Evolutionary conservation across 53 echinoderm and acorn worm species (phyloP), one percentile per base, ranked within the genome.

Genomic region (Echinarachnius parma): DNA sequence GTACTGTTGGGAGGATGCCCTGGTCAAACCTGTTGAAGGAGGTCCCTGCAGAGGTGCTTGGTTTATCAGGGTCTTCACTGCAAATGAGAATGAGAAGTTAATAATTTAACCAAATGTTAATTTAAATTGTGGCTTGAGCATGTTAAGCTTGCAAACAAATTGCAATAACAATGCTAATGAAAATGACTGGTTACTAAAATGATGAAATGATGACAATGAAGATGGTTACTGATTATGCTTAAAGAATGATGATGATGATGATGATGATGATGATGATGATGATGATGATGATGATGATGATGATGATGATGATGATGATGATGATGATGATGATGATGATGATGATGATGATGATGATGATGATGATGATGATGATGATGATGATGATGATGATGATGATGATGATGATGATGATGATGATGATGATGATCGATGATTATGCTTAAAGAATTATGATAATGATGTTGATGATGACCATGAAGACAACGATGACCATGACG

Each of bases 1-100:
- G 95, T 24, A 95, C 64, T 9, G 87, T 71, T 37, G 60, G 64
- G 8, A 95, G 46, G 2, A 95, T 78, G 28, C 67, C 78, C 10
- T 68, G 81, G 61, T 95, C 95, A 64, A 69, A 75, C 66, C 59
- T 47, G 19, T 50, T 29, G 35, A 64, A 79, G 42, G 75, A 62
- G 53, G 79, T 76, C 9, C 72, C 83, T n/a, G 83, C 64, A 5
- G 86, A 86, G 3, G 86, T 59, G 55, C 86, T 77, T 9, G 83
- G 82, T 29, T 59, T 74, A 31, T 75, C 21, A 1, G 35, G 19
- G 19, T 59, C 11, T 25, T 7, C 15, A 7, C 55, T 55, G 27
- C 7, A 25, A 55, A 10, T 13, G 15, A 25, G 28, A 14, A 55
- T 27, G 25, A n/a, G n/a, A n/a, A n/a, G n/a, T n/a, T n/a, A n/a